These are phyloP conservation scores for Chaetura pelagica DNA, from an alignment of 2,113 vertebrate species.

Conservation along the genomic window DNA sequence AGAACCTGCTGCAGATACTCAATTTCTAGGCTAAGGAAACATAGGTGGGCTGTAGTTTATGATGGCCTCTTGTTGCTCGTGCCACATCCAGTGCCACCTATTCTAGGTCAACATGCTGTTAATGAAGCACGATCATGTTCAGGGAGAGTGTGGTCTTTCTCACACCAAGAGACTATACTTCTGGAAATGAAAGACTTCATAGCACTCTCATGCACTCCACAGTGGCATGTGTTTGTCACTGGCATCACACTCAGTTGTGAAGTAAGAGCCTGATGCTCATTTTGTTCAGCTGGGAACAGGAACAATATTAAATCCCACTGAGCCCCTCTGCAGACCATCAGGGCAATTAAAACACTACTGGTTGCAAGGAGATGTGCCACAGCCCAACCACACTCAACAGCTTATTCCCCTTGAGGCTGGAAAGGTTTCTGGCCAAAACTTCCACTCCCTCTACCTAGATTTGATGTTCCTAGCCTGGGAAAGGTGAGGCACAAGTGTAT, in stretches of 20 bases:
- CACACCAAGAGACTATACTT: neutral
- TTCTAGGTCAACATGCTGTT: neutral
- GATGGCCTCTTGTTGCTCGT: neutral
- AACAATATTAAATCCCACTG: neutral
- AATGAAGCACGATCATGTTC: neutral
- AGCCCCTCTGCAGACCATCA: neutral
- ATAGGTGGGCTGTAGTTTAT: neutral
- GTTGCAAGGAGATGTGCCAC: neutral
- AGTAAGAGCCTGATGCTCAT: neutral
- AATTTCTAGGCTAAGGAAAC: neutral
- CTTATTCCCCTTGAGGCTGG: neutral
- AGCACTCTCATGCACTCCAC: neutral
- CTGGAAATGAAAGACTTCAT: neutral
- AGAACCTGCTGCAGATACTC: neutral
- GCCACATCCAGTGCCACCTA: neutral
- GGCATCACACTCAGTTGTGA: neutral
- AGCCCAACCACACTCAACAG: neutral
- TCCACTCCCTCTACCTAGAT: neutral
- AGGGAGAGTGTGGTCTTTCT: neutral
- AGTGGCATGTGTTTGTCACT: neutral
- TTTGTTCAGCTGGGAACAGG: neutral
- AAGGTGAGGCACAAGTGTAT: neutral
- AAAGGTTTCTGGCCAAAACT: neutral
- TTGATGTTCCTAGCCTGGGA: neutral
- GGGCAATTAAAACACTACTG: neutral